Base-by-base conservation (phyloP, 2,113 vertebrate species). In the Sinocyclocheilus anshuiensis region DNA sequence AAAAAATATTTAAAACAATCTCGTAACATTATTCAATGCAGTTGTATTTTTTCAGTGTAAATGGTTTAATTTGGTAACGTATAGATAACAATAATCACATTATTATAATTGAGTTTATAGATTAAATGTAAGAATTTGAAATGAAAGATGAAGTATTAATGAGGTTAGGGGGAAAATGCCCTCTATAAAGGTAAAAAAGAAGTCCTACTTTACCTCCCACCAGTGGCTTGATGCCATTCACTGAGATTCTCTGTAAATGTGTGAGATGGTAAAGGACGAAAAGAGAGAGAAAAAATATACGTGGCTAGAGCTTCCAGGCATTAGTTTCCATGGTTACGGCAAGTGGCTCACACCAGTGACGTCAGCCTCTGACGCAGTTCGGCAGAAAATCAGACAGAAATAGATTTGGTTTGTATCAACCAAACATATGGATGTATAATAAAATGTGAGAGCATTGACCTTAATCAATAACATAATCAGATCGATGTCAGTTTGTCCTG, bases 281-380 rank as follows among this genome's bases (percentile, higher is more conserved):
- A 77, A 80, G 86, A 86, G 67, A 77, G 72, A 86, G 82, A 71
- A 53, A 29, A 55, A 83, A 18, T 55, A 55, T 36, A 53, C 65
- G 65, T 83, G 81, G 65, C 81, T 80, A 90, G 77, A 87, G 81
- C 90, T 87, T 80, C 87, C 85, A 87, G 87, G 87, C 82, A 6
- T 79, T 91, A 83, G 94, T 96, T 96, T 92, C 95, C 92, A 94
- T 94, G 94, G 94, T 86, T 93, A 94, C 93, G 42, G 36, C n/a
- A 83, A 82, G 86, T 86, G 87, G 90, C 91, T 89, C 22, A 87
- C 67, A 84, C 77, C 91, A 91, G 85, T 94, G 93, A 94, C 93
- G 93, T 92, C 93, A 94, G 92, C 90, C 87, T 86, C 91, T 85
- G 18, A 93, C 92, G 88, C 86, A 87, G 81, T 84, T 86, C 42